Conservation (phyloP, 2,888 invertebrate genomes). For the Parelbella ahira region DNA sequence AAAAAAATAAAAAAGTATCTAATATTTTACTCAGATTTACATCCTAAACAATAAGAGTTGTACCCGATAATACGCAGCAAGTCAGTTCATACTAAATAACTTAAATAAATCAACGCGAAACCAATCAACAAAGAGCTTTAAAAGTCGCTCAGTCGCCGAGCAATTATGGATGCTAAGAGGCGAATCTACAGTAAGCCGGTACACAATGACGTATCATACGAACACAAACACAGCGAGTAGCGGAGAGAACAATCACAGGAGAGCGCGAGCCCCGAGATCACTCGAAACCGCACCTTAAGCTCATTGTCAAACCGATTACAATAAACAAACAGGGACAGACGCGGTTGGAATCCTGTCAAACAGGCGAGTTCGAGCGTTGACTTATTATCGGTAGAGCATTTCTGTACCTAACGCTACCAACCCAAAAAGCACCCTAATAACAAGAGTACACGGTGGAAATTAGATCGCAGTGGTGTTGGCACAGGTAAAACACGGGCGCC, state of each 20-base stretch:
- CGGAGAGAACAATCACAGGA: slow-evolving; percentile 54
- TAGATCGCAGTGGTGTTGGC: slow-evolving; percentile 29
- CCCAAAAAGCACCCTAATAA: slow-evolving; percentile 40
- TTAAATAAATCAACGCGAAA: slow-evolving; percentile 34
- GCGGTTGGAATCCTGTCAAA: slow-evolving; percentile 81
- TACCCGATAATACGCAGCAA: slow-evolving; percentile 28
- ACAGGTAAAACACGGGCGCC: slow-evolving; percentile 78
- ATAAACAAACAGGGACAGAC: slow-evolving; percentile 81
- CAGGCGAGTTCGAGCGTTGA: slow-evolving; percentile 80
- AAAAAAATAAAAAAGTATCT: too few relatives aligned
- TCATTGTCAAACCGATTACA: slow-evolving; percentile 81
- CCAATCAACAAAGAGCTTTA: slow-evolving; percentile 56
- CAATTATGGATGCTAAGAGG: slow-evolving; percentile 77
- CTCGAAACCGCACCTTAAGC: slow-evolving; percentile 81
- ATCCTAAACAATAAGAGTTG: neutral
- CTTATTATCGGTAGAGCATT: slow-evolving; percentile 80
- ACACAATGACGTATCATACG: slow-evolving; percentile 77
- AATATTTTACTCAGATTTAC: too few relatives aligned
- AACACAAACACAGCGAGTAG: slow-evolving; percentile 71
- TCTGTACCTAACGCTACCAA: slow-evolving; percentile 45
- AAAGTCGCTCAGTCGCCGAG: slow-evolving; percentile 69
- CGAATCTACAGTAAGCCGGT: slow-evolving; percentile 76
- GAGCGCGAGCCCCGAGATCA: slow-evolving; percentile 71
- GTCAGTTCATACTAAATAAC: slow-evolving; percentile 30
- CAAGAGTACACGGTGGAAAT: slow-evolving; percentile 37